These are phyloP conservation scores for Tychaedon coryphoeus DNA, from an alignment of 2,113 vertebrate species.

Conservation along the genomic window DNA sequence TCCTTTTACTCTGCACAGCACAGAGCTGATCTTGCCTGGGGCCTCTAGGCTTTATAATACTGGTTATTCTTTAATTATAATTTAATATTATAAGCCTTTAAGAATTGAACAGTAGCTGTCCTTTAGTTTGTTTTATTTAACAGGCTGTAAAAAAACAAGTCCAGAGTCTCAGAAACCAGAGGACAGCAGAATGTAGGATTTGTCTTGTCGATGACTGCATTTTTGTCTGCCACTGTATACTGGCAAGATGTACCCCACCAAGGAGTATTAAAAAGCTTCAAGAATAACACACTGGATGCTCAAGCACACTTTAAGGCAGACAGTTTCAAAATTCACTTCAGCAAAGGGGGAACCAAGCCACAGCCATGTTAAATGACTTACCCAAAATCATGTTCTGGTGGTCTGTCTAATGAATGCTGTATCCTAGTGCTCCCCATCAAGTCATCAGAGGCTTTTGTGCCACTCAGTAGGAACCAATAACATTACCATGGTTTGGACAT, in stretches of 20 bases:
- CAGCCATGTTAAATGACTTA: neutral
- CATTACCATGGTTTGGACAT: neutral
- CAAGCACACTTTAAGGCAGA: neutral
- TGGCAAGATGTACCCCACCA: neutral
- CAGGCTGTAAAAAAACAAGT: neutral
- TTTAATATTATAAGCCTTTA: neutral
- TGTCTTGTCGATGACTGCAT: neutral
- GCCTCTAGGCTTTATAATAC: neutral
- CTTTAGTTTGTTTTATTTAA: neutral
- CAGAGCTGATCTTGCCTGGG: neutral
- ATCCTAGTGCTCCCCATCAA: neutral
- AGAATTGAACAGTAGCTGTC: neutral
- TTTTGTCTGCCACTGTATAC: neutral
- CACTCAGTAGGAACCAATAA: neutral
- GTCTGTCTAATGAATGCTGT: neutral
- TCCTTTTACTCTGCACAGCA: neutral
- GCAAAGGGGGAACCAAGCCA: neutral
- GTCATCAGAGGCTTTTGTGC: neutral
- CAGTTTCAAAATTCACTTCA: neutral
- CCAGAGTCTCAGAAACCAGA: neutral
- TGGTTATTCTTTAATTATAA: neutral
- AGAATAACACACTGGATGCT: neutral
- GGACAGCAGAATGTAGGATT: neutral
- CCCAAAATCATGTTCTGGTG: neutral
- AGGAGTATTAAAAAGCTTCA: neutral